Evolutionary conservation across 2,888 invertebrate species (phyloP), one percentile per base, ranked within the genome.

Genomic region (Silvanus unidentatus): DNA sequence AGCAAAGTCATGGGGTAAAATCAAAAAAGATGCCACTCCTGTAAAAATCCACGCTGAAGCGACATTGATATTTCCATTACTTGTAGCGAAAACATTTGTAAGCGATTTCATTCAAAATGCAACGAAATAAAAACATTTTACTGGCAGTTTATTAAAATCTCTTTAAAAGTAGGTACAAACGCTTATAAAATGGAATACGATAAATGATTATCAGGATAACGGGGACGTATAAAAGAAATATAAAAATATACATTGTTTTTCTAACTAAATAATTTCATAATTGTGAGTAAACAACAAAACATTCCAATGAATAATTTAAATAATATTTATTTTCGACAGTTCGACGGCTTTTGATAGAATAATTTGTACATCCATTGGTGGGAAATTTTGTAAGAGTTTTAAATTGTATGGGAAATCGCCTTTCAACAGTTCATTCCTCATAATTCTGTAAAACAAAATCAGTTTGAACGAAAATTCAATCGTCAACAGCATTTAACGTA

Each of bases 1-100:
- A 73, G 99, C 99, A 0, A 81, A 97, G 1, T 97, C 97, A 2
- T 99, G 99, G 99, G 99, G 99, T 0, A 99, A 99, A 75, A 96
- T 99, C 47, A 84, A 83, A 62, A 82, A 82, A 52, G 84, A 86
- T 50, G 92, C 96, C 0, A 81, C 77, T 16, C 93, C 97, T 1
- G 91, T 97, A 0, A 99, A 99, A 73, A 80, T 87, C 57, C 93
- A 89, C 75, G 91, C 89, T 0, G 99, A 99, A 71, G 97, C 96
- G 2, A 88, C 88, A 29, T 75, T 99, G 38, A 82, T 98, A 1
- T 93, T 99, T 70, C 99, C 99, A 0, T 73, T 99, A 42, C 75
- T 99, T 47, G 94, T 99, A 1, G 96, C 88, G 2, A 89, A 97
- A 75, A 98, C 98, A 11, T 99, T 99, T 77, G 96, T 93, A 3